These are phyloP conservation scores for Drosophila equinoxialis DNA, from an alignment of 1,140 invertebrate genomes.

Conservation along the genomic window DNA sequence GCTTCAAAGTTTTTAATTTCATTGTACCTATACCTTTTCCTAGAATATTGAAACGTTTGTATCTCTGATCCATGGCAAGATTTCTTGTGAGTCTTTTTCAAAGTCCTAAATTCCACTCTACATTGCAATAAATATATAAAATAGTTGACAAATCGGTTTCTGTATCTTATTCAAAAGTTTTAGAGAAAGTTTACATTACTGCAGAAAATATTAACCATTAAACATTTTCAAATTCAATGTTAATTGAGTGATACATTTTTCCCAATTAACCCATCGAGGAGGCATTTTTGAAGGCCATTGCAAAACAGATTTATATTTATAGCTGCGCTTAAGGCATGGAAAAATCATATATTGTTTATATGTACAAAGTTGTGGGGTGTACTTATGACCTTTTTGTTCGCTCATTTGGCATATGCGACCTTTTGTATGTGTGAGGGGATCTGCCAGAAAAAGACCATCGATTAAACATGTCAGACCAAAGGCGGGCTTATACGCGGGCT, in stretches of 20 bases:
- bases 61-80: too few relatives aligned
- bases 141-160: too few relatives aligned
- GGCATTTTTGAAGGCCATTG: conserved; percentile 3
- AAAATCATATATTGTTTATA: neutral
- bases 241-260: neutral
- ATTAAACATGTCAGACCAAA: conserved; percentile 5
- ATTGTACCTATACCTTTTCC: too few relatives aligned
- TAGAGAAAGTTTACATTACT: too few relatives aligned
- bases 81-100: too few relatives aligned
- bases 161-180: too few relatives aligned
- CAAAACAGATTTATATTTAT: neutral
- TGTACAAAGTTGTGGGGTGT: neutral
- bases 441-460: conserved; percentile 1
- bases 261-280: neutral
- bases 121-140: too few relatives aligned
- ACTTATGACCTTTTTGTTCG: conserved; percentile 6
- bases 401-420: conserved; percentile 1
- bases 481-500: neutral
- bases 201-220: too few relatives aligned
- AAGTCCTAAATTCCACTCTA: too few relatives aligned
- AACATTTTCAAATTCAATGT: neutral
- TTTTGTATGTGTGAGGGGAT: neutral
- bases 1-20: too few relatives aligned
- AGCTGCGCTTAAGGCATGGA: neutral
- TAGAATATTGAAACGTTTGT: too few relatives aligned